Percentiles rank a stretch among this genome's conserved stretches.
Conservation (phyloP, 2,113 vertebrate species). For the Rostratula benghalensis region DNA sequence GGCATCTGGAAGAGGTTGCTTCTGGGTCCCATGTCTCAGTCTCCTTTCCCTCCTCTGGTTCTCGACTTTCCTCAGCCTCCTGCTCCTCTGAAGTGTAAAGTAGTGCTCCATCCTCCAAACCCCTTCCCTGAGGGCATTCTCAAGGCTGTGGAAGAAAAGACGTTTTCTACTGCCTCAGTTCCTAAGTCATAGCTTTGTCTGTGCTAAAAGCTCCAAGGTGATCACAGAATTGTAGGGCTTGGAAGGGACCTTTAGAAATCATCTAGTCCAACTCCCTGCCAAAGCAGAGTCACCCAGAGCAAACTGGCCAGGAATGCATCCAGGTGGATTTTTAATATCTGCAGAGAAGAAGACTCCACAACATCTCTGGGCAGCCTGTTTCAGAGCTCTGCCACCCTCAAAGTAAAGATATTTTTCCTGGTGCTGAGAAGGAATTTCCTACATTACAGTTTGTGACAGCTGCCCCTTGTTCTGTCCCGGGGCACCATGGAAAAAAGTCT, state of each 20-base stretch:
- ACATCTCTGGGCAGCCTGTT: neutral
- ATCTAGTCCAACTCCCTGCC: neutral
- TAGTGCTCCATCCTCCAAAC: neutral
- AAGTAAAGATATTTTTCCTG: neutral
- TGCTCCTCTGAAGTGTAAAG: neutral
- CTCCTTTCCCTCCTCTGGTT: neutral
- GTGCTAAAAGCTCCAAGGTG: neutral
- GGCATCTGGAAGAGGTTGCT: neutral
- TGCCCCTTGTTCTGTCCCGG: neutral
- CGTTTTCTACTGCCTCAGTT: neutral
- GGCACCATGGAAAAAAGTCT: neutral
- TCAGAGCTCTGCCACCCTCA: neutral
- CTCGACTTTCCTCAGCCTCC: neutral
- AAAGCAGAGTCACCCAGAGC: neutral
- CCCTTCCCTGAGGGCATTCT: neutral
- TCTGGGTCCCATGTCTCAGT: rapidly evolving
- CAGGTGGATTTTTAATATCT: neutral
- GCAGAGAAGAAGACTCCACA: neutral
- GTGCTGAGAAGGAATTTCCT: neutral
- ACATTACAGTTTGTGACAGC: neutral
- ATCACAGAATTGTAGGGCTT: neutral
- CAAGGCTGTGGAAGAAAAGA: neutral
- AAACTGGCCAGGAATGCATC: neutral
- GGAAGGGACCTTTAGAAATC: neutral
- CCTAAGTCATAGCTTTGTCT: neutral